Evolutionary conservation across 2,888 invertebrate species (phyloP).

Genomic region (Saturnia pavonia): DNA sequence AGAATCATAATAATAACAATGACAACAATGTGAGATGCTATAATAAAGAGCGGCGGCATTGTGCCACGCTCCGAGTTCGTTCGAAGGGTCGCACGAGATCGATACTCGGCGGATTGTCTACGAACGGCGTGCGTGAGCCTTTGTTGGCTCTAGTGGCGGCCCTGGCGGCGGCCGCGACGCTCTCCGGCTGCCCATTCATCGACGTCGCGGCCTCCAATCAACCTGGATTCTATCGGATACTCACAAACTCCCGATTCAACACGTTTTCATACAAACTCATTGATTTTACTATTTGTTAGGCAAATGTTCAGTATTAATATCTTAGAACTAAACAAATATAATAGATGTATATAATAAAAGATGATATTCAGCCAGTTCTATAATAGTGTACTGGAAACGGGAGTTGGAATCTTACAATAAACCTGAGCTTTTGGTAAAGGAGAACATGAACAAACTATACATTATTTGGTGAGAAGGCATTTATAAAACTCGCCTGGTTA

Average conservation of each 20-base stretch:
- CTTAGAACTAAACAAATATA: too few relatives aligned
- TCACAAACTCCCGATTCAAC: slow-evolving; percentile 22
- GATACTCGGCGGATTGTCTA: slow-evolving; percentile 78
- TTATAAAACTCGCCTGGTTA: too few relatives aligned
- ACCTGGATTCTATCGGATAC: slow-evolving; percentile 42
- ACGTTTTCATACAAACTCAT: neutral
- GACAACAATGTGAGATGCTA: slow-evolving; percentile 83
- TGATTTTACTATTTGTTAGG: neutral
- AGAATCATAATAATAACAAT: slow-evolving; percentile 83
- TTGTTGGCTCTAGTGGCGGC: slow-evolving; percentile 50
- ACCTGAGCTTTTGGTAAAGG: neutral
- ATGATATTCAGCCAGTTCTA: neutral
- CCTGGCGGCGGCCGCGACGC: slow-evolving; percentile 34
- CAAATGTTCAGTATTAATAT: neutral
- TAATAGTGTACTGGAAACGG: too few relatives aligned
- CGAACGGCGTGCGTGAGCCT: slow-evolving; percentile 73
- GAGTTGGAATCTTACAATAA: too few relatives aligned
- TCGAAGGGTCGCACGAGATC: slow-evolving; percentile 80
- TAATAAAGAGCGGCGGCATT: slow-evolving; percentile 81
- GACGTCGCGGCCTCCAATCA: slow-evolving; percentile 61
- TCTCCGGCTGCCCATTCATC: slow-evolving; percentile 52
- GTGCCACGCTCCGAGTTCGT: slow-evolving; percentile 77
- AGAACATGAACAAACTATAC: neutral
- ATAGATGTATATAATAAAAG: too few relatives aligned
- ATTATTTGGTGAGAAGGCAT: too few relatives aligned